phyloP scores from a whole-genome alignment of 2,797 vertebrate genomes.

The Molossus alvarezi region DNA sequence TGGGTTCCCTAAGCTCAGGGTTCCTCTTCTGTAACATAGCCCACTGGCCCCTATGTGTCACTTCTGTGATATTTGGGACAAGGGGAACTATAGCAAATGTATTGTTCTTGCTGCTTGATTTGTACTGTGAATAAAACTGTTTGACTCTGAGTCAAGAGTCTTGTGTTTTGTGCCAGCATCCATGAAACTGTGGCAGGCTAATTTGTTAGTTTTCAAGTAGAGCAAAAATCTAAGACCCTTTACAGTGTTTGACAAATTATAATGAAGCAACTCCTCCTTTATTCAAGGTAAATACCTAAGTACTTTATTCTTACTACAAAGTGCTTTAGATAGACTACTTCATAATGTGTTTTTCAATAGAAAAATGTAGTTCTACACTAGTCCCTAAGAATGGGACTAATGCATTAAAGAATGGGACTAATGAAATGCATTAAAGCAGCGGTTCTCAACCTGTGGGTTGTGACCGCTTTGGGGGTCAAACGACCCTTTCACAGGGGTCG shows the following conservation, averaged over 20 bases:
- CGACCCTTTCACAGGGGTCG: too few relatives aligned
- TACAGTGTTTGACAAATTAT: slow-evolving; percentile 1
- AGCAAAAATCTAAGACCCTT: slow-evolving; percentile 53
- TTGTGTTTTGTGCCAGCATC: not conserved
- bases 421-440: not conserved
- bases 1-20: not conserved
- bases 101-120: not conserved
- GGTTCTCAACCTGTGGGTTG: too few relatives aligned
- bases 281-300: not conserved
- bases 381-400: not conserved
- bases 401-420: not conserved
- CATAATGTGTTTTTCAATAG: not conserved
- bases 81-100: not conserved
- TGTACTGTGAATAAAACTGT: not conserved
- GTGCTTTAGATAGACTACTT: not conserved
- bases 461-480: too few relatives aligned
- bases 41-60: not conserved
- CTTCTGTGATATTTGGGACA: not conserved
- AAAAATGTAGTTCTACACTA: not conserved
- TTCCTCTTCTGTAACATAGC: not conserved
- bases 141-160: slow-evolving; percentile 9
- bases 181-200: not conserved
- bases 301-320: not conserved
- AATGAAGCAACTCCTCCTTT: slow-evolving; percentile 17
- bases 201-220: slow-evolving; percentile 27